phyloP scores from a whole-genome alignment of 2,888 invertebrate species.

The Epinotia nisella region DNA sequence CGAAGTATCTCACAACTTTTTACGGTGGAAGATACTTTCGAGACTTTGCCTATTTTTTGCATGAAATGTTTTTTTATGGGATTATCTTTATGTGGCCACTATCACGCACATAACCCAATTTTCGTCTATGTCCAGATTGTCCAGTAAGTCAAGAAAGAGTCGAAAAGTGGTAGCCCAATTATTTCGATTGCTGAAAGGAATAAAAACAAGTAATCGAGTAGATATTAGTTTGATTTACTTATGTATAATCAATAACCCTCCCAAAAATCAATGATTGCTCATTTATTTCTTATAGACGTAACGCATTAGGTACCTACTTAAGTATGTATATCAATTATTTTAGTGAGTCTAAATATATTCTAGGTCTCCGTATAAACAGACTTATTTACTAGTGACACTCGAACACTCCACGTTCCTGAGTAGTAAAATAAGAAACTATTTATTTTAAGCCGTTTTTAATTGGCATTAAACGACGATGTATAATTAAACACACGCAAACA shows the following conservation, averaged over 20 bases:
- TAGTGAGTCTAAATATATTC: constrained; percentile 13
- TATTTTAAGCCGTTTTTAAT: constrained; percentile 23
- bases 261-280: background rate
- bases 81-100: too few relatives aligned
- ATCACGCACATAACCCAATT: too few relatives aligned
- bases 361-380: background rate
- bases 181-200: too few relatives aligned
- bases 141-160: too few relatives aligned
- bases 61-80: too few relatives aligned
- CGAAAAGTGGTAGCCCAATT: too few relatives aligned
- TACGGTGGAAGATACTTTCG: too few relatives aligned
- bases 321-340: constrained; percentile 9
- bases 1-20: too few relatives aligned
- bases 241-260: background rate
- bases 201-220: too few relatives aligned
- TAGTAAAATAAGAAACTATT: background rate
- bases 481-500: background rate
- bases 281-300: constrained; percentile 3
- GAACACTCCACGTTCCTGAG: constrained; percentile 6
- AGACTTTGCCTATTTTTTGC: too few relatives aligned
- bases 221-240: too few relatives aligned
- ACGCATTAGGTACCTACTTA: background rate
- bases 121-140: too few relatives aligned
- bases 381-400: constrained; percentile 30
- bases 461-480: constrained; percentile 26